Evolutionary conservation across 1,140 invertebrate genomes (phyloP).

Genomic region (Chymomyza costata): DNA sequence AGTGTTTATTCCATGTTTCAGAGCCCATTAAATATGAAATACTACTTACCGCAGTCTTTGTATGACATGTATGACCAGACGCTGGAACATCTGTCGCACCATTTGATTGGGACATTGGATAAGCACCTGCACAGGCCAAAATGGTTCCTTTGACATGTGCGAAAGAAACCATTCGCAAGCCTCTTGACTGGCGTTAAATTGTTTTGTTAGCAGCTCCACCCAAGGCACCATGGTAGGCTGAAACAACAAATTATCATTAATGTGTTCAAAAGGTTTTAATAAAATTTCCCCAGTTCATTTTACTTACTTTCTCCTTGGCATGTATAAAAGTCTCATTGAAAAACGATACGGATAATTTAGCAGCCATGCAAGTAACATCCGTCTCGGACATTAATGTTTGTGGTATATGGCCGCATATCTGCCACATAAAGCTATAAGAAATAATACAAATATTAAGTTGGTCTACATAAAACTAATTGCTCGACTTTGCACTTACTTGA

Average conservation of each 20-base stretch:
- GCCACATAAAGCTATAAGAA: constrained; percentile 93
- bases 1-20: too few species aligned
- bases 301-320: constrained; percentile 91
- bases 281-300: background rate
- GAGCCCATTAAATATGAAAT: too few species aligned
- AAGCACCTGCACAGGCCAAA: constrained; percentile 96
- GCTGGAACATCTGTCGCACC: constrained; percentile 95
- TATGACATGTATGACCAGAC: constrained; percentile 95
- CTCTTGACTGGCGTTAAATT: constrained; percentile 92
- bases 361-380: constrained; percentile 89
- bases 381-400: constrained; percentile 88
- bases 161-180: constrained; percentile 95
- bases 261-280: background rate
- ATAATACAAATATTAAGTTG: background rate
- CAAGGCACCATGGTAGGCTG: constrained; percentile 96
- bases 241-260: constrained; percentile 2
- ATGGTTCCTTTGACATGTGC: constrained; percentile 93
- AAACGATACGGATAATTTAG: constrained; percentile 93
- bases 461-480: too few species aligned
- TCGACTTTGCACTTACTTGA: constrained; percentile 88
- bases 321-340: constrained; percentile 98
- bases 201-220: constrained; percentile 95
- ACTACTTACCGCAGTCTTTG: constrained; percentile 83
- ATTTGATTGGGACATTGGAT: constrained; percentile 97
- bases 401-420: constrained; percentile 94